phyloP scores from a whole-genome alignment of 2,888 invertebrate species.

The Caenorhabditis doughertyi region DNA sequence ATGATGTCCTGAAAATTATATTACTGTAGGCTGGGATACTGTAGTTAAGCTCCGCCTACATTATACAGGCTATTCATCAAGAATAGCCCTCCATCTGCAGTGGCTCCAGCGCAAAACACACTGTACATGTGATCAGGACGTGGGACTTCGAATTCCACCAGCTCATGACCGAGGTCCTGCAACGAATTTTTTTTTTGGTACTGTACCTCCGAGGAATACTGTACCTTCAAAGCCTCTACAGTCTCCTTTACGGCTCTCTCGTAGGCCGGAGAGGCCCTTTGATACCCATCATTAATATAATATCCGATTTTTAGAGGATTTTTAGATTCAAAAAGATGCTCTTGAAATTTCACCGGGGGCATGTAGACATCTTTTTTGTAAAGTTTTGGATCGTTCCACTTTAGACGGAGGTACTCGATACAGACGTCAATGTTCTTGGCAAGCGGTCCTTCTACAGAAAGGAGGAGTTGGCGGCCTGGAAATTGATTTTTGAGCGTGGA shows the following conservation, averaged over 20 bases:
- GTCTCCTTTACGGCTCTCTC: slow-evolving; percentile 58
- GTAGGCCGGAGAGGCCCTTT: slow-evolving; percentile 49
- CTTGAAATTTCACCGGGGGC: slow-evolving; percentile 57
- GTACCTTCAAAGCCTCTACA: slow-evolving; percentile 29
- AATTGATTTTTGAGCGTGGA: not conserved
- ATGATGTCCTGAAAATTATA: slow-evolving; percentile 58
- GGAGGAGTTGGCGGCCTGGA: not conserved
- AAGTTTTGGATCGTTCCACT: slow-evolving; percentile 46
- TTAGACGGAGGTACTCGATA: slow-evolving; percentile 52
- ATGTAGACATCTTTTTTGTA: slow-evolving; percentile 55
- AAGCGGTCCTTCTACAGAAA: not conserved
- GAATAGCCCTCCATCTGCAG: slow-evolving; percentile 58
- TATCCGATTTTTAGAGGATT: slow-evolving; percentile 50
- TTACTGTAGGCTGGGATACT: not conserved
- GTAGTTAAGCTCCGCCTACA: not conserved
- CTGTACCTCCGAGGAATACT: not conserved
- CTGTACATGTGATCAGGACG: slow-evolving; percentile 61
- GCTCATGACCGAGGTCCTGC: slow-evolving; percentile 67
- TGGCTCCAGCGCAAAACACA: slow-evolving; percentile 54
- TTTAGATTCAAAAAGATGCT: slow-evolving; percentile 18
- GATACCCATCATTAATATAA: slow-evolving; percentile 60
- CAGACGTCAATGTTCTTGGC: slow-evolving; percentile 45
- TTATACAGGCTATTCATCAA: slow-evolving; percentile 36
- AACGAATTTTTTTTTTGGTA: slow-evolving; percentile 16
- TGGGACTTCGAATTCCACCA: slow-evolving; percentile 74